These are phyloP conservation scores for Hydropsyche tenuis DNA, from an alignment of 1,140 invertebrate genomes.

Conservation along the genomic window DNA sequence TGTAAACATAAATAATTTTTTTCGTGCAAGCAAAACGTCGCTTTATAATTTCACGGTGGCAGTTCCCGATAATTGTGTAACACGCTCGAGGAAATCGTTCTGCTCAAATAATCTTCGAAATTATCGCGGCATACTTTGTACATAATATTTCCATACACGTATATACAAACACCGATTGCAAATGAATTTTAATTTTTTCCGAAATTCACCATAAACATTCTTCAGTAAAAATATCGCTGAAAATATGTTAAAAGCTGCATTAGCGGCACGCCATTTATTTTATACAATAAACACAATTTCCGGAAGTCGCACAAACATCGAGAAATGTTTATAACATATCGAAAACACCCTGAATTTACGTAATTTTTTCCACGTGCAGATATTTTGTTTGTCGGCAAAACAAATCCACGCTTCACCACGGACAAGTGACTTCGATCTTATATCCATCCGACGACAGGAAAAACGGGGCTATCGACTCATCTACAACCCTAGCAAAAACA, in stretches of 20 bases:
- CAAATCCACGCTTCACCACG: slow-evolving; percentile 30
- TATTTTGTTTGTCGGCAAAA: slow-evolving; percentile 22
- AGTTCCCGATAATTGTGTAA: slow-evolving; percentile 28
- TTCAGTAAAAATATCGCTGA: too few species aligned
- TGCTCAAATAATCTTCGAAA: slow-evolving; percentile 27
- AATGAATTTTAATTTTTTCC: too few species aligned
- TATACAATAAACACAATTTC: too few species aligned
- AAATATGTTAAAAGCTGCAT: too few species aligned
- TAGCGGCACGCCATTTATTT: too few species aligned
- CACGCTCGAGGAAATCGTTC: slow-evolving; percentile 34
- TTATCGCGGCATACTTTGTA: slow-evolving; percentile 10
- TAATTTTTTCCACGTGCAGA: too few species aligned
- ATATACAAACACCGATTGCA: too few species aligned
- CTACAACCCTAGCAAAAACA: slow-evolving; percentile 13
- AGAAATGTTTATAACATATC: too few species aligned
- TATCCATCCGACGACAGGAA: background rate
- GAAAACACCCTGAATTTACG: too few species aligned
- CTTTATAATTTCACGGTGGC: slow-evolving; percentile 30
- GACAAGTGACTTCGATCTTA: slow-evolving; percentile 12
- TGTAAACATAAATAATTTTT: slow-evolving; percentile 1
- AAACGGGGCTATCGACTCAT: background rate
- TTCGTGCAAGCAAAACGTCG: slow-evolving; percentile 10
- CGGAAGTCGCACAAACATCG: too few species aligned
- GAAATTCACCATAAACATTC: background rate
- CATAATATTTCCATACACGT: too few species aligned